These are phyloP conservation scores for Pristionchus exspectatus DNA, from an alignment of 2,888 invertebrate genomes.

Conservation along the genomic window DNA sequence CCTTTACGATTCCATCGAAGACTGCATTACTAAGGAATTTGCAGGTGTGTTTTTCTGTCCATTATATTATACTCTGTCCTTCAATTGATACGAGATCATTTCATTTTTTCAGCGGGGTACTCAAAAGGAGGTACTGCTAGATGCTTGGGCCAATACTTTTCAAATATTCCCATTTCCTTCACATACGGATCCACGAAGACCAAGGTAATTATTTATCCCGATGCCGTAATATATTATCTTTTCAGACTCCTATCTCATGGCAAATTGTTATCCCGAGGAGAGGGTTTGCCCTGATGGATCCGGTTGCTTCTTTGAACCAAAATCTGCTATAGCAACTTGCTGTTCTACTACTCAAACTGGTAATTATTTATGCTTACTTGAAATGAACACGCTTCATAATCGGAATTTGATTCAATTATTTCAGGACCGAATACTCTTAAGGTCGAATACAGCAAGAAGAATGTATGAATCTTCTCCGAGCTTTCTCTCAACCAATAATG, in stretches of 20 bases:
- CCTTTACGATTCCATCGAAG: conserved; percentile 36
- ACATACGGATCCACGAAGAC: background rate
- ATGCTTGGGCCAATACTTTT: background rate
- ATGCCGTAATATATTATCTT: background rate
- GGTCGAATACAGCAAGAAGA: background rate
- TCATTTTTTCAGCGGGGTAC: background rate
- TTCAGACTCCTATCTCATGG: conserved; percentile 34
- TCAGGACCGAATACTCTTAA: background rate
- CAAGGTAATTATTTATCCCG: background rate
- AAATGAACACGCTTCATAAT: too few relatives aligned
- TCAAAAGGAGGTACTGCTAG: background rate
- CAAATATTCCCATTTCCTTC: background rate
- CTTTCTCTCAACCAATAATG: conserved; percentile 50
- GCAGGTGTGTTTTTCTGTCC: background rate
- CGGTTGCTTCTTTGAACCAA: background rate
- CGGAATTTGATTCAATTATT: too few relatives aligned
- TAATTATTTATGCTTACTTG: too few relatives aligned
- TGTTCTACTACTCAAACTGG: background rate
- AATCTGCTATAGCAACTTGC: background rate
- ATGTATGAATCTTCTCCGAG: background rate
- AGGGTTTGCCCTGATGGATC: conserved; percentile 52
- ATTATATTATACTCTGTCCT: background rate
- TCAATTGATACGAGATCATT: background rate
- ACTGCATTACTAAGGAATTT: conserved; percentile 21
- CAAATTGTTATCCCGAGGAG: conserved; percentile 26